A percentile compares a stretch with the other conserved stretches of the same genome.
phyloP scores from a whole-genome alignment of 2,888 invertebrate species.

The Busseola fusca region DNA sequence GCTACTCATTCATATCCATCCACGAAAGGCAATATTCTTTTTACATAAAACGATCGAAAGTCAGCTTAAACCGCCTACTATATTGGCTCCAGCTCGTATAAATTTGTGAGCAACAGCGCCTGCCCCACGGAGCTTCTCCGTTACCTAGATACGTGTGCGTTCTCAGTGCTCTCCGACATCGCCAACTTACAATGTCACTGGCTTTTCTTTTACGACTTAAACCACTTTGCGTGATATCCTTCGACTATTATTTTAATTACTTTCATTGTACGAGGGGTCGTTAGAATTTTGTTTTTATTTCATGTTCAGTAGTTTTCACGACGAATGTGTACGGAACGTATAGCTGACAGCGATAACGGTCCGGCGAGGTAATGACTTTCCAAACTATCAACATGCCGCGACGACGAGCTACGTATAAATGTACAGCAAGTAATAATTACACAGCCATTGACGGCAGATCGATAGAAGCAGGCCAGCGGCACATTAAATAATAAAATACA shows the following conservation, averaged over 20 bases:
- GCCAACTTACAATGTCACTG: conserved; percentile 68
- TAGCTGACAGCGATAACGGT: conserved; percentile 69
- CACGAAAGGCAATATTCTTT: conserved; percentile 83
- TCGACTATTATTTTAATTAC: conserved; percentile 87
- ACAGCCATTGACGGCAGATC: conserved; percentile 70
- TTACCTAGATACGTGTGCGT: conserved; percentile 66
- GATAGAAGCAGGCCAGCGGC: conserved; percentile 68
- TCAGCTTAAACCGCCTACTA: conserved; percentile 74
- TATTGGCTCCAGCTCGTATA: conserved; percentile 74
- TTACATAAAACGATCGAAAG: conserved; percentile 81
- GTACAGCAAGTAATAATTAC: conserved; percentile 74
- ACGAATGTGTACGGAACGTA: conserved; percentile 69
- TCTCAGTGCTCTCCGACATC: conserved; percentile 35
- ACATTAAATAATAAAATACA: conserved; percentile 70
- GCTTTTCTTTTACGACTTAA: conserved; percentile 73
- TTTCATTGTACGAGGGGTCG: conserved; percentile 80
- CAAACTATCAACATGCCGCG: conserved; percentile 68
- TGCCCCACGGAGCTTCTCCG: conserved; percentile 58
- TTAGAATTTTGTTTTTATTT: conserved; percentile 74
- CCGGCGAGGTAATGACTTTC: conserved; percentile 74
- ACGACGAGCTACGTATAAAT: conserved; percentile 54
- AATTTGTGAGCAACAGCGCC: conserved; percentile 65
- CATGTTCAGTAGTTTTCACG: conserved; percentile 75
- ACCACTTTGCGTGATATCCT: conserved; percentile 82
- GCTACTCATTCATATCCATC: conserved; percentile 87